Evolutionary conservation across 2,797 vertebrate species (phyloP), one percentile per base, ranked within the genome.

Genomic region (Discoglossus pictus): DNA sequence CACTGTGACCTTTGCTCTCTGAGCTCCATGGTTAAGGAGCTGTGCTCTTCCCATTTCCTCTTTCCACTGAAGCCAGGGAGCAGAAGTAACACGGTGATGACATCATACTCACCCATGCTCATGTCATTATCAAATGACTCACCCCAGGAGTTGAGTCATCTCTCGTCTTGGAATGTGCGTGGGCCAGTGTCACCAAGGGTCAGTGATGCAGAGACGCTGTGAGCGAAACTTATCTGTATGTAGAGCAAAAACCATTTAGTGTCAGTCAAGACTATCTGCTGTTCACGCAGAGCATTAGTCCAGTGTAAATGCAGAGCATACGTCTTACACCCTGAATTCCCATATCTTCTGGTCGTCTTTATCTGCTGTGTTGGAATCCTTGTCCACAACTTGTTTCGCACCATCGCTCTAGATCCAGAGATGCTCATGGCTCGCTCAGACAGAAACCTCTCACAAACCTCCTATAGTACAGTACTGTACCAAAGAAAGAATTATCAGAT

Each of bases 401-500:
- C n/a, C 38, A 27, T 12, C 27, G 46, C 23, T 15, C 21, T 40
- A 16, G 38, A 27, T 43, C 15, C 18, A n/a, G 6, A 15, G 23
- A 8, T 23, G 55, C 13, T 27, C 13, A 27, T 2, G 6, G 4
- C 21, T 43, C 36, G 4, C 27, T 4, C 27, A 31, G 27, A 8
- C 55, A 59, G 11, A 43, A n/a, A 16, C 17, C 13, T 10, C 9
- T n/a, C 23, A 15, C 21, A 18, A 31, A 16, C n/a, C 31, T 48
- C 21, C 5, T 12, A 34, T 35, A 7, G 10, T 58, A 63, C 18
- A 20, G 38, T 44, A 44, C 36, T 50, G 54, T 50, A 64, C 61
- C 68, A 71, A 71, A 71, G 68, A 71, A 51, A 48, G 44, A 24
- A 61, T 43, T 13, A 4, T 24, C 52, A 21, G 13, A 34, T 48